Conservation (phyloP, 2,797 vertebrate genomes). For the Pipistrellus nathusii region DNA sequence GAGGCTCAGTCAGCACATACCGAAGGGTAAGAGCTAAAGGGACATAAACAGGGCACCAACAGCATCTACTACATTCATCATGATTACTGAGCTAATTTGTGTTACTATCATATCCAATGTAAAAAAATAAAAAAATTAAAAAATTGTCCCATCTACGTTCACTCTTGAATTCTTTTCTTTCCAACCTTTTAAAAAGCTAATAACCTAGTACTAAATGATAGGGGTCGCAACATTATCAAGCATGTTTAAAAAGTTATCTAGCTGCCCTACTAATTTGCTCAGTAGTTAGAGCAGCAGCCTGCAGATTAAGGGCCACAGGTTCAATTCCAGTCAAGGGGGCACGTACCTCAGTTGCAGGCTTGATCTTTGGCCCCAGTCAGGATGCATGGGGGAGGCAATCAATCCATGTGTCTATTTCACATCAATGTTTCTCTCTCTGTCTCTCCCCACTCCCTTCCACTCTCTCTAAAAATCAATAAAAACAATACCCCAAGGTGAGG, state of each 20-base stretch:
- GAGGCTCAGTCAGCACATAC: not conserved
- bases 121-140: not conserved
- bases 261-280: no score
- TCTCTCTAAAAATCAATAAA: no score
- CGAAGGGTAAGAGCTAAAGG: not conserved
- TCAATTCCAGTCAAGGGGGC: no score
- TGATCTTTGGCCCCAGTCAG: no score
- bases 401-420: no score
- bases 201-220: not conserved
- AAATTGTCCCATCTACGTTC: not conserved
- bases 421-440: no score
- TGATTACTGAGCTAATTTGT: not conserved
- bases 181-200: slow-evolving; percentile 26
- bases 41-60: not conserved
- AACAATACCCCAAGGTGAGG: no score
- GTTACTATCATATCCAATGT: not conserved
- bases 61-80: not conserved
- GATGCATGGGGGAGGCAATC: no score
- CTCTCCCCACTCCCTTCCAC: no score
- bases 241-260: slow-evolving; percentile 22
- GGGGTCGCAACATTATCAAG: not conserved
- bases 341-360: no score
- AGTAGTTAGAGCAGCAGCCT: no score
- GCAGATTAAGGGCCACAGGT: no score
- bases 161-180: slow-evolving; percentile 2